Evolutionary conservation across 2,113 vertebrate species (phyloP).

Genomic region (Sarotherodon lohbergeri): DNA sequence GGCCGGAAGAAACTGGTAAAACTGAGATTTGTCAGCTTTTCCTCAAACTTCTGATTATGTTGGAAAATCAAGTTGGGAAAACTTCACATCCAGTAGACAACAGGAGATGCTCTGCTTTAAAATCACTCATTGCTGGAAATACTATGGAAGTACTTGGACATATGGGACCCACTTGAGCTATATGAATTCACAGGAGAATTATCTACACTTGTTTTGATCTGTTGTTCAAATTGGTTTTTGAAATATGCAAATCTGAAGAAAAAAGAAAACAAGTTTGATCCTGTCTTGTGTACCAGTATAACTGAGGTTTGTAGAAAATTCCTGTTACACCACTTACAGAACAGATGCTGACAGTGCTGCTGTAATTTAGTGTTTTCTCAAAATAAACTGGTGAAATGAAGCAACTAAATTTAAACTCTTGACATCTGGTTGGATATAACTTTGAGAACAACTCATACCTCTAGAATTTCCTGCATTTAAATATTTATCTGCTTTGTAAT

Average conservation of each 20-base stretch:
- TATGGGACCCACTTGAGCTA: not conserved
- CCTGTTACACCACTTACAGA: not conserved
- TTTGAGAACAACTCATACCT: not conserved
- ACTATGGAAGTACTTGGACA: not conserved
- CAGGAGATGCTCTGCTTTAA: not conserved
- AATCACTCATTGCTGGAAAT: not conserved
- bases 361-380: not conserved
- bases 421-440: not conserved
- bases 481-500: not conserved
- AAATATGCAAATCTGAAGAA: not conserved
- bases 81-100: not conserved
- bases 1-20: not conserved
- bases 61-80: not conserved
- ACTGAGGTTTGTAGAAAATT: not conserved
- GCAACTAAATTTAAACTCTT: not conserved
- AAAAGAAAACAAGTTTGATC: not conserved
- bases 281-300: not conserved
- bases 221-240: not conserved
- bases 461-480: not conserved
- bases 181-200: not conserved
- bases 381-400: not conserved
- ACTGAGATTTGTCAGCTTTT: not conserved
- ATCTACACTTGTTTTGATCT: not conserved
- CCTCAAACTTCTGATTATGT: not conserved
- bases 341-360: not conserved